Percentiles rank a stretch among this genome's conserved stretches.
Evolutionary conservation across 2,113 vertebrate species (phyloP).

Genomic region (Triplophysa rosa): DNA sequence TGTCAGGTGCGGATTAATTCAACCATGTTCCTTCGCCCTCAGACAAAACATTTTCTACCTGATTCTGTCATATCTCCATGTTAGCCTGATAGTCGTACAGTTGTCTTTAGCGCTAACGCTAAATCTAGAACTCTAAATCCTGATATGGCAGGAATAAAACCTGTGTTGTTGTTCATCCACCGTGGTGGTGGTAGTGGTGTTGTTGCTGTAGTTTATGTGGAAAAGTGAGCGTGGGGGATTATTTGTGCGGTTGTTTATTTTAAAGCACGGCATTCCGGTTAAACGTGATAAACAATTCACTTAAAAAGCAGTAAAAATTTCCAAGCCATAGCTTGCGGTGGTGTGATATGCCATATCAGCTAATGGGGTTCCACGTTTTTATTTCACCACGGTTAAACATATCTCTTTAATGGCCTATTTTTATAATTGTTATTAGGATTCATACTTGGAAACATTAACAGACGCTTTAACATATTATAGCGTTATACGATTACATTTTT

Average conservation of each 20-base stretch:
- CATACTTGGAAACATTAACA: slow-evolving; percentile 58
- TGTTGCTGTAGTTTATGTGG: slow-evolving; percentile 20
- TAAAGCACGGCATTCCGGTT: slow-evolving; percentile 63
- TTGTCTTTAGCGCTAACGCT: slow-evolving; percentile 20
- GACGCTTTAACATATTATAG: slow-evolving; percentile 56
- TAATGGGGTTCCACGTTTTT: slow-evolving; percentile 62
- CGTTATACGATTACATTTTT: slow-evolving; percentile 71
- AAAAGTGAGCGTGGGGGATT: slow-evolving; percentile 41
- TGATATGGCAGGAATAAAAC: not conserved
- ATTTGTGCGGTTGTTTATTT: slow-evolving; percentile 53
- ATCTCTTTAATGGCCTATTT: slow-evolving; percentile 67
- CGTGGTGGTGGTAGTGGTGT: not conserved
- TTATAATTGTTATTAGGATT: slow-evolving; percentile 60
- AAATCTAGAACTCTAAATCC: slow-evolving; percentile 2
- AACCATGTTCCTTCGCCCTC: slow-evolving; percentile 69
- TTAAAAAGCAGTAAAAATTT: slow-evolving; percentile 54
- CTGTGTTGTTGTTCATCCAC: not conserved
- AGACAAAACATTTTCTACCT: slow-evolving; percentile 60
- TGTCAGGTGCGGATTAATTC: slow-evolving; percentile 82
- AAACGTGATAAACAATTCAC: slow-evolving; percentile 70
- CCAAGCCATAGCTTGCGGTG: not conserved
- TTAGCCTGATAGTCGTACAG: slow-evolving; percentile 16
- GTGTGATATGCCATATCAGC: slow-evolving; percentile 54
- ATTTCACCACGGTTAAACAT: slow-evolving; percentile 62
- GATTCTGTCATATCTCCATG: slow-evolving; percentile 50